Percentiles rank a stretch among this genome's conserved stretches.
These are phyloP conservation scores for Epirrita christyi DNA, from an alignment of 2,888 invertebrate species.

Conservation along the genomic window DNA sequence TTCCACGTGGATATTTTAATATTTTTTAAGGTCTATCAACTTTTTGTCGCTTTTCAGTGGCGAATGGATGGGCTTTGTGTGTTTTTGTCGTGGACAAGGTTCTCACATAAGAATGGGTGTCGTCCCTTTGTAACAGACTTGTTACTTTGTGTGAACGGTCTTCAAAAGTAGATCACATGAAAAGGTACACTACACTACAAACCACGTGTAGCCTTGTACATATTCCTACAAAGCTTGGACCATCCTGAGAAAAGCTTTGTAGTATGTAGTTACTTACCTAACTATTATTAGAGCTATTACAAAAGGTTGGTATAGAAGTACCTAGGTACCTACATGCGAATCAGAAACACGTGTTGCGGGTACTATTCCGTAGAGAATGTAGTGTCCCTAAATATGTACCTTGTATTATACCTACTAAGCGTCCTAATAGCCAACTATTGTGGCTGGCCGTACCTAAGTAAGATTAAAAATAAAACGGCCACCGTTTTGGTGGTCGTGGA, in stretches of 20 bases:
- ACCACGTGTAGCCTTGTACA: constrained; percentile 2
- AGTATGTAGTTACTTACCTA: too few species aligned
- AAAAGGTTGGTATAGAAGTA: too few species aligned
- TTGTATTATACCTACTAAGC: too few species aligned
- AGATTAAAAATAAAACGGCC: too few species aligned
- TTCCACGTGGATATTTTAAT: constrained; percentile 58
- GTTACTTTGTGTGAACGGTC: constrained; percentile 13
- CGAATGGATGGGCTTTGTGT: constrained; percentile 32
- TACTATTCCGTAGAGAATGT: too few species aligned
- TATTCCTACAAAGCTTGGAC: background rate
- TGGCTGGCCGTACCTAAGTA: too few species aligned
- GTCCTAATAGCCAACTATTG: too few species aligned
- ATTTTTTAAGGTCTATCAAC: constrained; percentile 43
- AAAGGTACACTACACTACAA: background rate
- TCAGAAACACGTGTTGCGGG: too few species aligned
- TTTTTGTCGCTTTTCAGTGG: constrained; percentile 37
- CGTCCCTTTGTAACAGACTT: constrained; percentile 20
- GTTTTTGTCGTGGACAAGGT: constrained; percentile 28
- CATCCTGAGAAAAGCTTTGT: background rate
- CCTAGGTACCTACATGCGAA: too few species aligned
- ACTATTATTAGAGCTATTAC: too few species aligned
- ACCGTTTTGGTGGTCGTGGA: too few species aligned
- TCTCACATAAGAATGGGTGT: constrained; percentile 29
- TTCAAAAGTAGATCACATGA: background rate
- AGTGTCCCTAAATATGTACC: too few species aligned